Evolutionary conservation across 1,140 invertebrate species (phyloP).

Genomic region (Micrasema minimum): DNA sequence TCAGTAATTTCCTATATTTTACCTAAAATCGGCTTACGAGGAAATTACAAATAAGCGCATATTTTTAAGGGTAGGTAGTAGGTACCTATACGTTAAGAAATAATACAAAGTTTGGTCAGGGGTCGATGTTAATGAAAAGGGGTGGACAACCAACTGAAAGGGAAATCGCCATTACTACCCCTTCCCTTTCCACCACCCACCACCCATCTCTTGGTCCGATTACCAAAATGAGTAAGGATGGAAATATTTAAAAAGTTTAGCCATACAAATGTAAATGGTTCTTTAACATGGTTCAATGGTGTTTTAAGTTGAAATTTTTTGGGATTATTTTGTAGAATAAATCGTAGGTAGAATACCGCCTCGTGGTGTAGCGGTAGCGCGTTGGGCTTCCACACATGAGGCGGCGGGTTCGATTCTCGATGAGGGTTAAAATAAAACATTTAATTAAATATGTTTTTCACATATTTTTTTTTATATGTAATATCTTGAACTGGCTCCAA

Average conservation of each 20-base stretch:
- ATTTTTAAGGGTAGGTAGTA: no score
- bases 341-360: neutral
- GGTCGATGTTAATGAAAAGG: conserved; percentile 24
- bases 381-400: no score
- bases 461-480: no score
- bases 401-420: no score
- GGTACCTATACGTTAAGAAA: no score
- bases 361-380: no score
- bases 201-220: conserved; percentile 2
- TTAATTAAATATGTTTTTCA: neutral
- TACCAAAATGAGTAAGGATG: neutral
- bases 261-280: neutral
- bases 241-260: conserved; percentile 3
- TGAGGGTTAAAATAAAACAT: no score
- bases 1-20: no score
- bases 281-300: neutral
- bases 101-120: conserved; percentile 10
- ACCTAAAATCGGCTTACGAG: no score
- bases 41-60: no score
- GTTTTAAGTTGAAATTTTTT: neutral
- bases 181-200: conserved; percentile 1
- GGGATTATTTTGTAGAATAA: conserved; percentile 1
- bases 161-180: conserved; percentile 1
- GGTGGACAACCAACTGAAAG: conserved; percentile 27
- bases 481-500: no score